phyloP scores from a whole-genome alignment of 1,140 invertebrate genomes.

The Cotesia chilonis region DNA sequence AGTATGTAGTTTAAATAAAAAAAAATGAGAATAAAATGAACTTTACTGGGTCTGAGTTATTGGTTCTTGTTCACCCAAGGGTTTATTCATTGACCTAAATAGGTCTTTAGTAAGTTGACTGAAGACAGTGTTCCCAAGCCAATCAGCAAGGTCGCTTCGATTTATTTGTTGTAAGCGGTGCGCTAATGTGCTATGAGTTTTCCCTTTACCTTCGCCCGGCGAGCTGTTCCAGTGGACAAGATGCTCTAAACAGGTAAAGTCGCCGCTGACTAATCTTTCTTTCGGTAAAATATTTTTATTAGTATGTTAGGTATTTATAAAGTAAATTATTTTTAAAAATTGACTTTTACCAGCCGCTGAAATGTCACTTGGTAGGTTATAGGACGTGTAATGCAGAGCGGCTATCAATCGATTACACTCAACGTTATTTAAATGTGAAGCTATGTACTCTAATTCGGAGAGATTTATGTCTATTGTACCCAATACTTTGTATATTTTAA shows the following conservation, averaged over 20 bases:
- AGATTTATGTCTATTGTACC: conserved; percentile 68
- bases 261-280: conserved; percentile 64
- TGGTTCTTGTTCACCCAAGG: conserved; percentile 46
- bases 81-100: conserved; percentile 58
- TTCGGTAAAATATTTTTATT: not conserved
- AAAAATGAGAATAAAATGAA: not conserved
- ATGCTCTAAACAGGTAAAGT: conserved; percentile 66
- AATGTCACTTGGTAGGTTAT: conserved; percentile 63
- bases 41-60: conserved; percentile 47
- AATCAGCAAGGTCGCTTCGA: conserved; percentile 68
- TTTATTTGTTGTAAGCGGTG: conserved; percentile 69
- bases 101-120: conserved; percentile 68
- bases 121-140: conserved; percentile 70
- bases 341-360: conserved; percentile 59
- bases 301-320: not conserved
- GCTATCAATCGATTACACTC: conserved; percentile 69
- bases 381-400: conserved; percentile 66
- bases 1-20: not conserved
- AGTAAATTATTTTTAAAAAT: conserved; percentile 3
- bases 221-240: conserved; percentile 69
- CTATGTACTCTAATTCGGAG: conserved; percentile 67
- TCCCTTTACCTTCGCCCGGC: conserved; percentile 64
- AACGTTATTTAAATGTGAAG: conserved; percentile 64
- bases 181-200: conserved; percentile 66
- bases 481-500: conserved; percentile 24